A percentile compares a stretch with the other conserved stretches of the same genome.
These are phyloP conservation scores for Ptychochromis oligacanthus DNA, from an alignment of 2,113 vertebrate genomes.

Conservation along the genomic window DNA sequence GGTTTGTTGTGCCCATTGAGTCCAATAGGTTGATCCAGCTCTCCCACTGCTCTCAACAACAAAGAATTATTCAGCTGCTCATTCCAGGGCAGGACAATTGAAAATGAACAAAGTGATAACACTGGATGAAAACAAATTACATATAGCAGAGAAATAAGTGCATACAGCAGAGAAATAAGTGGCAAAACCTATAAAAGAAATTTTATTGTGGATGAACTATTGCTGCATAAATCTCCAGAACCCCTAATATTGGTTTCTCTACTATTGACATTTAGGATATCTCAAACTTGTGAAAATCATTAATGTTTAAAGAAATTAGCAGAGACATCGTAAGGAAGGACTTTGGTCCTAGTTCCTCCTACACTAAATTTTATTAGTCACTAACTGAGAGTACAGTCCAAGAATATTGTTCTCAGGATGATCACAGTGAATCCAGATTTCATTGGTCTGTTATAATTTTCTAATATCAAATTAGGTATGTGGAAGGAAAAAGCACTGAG, in stretches of 20 bases:
- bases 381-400: background rate
- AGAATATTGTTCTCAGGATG: background rate
- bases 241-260: background rate
- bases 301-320: background rate
- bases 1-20: slow-evolving; percentile 33
- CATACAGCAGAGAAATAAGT: background rate
- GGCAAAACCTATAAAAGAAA: rapidly evolving
- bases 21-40: slow-evolving; percentile 26
- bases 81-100: background rate
- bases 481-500: no score
- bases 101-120: slow-evolving; percentile 14
- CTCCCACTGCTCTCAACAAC: slow-evolving; percentile 27
- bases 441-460: no score
- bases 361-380: background rate
- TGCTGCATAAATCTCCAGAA: background rate
- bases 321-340: background rate
- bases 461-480: no score
- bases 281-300: background rate
- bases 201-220: background rate
- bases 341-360: background rate
- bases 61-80: slow-evolving; percentile 46
- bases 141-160: background rate
- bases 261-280: background rate
- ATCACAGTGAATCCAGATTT: no score
- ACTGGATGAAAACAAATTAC: slow-evolving; percentile 17